Evolutionary conservation across 2,888 invertebrate species (phyloP), one percentile per base, ranked within the genome.

Genomic region (Agonopterix arenella): DNA sequence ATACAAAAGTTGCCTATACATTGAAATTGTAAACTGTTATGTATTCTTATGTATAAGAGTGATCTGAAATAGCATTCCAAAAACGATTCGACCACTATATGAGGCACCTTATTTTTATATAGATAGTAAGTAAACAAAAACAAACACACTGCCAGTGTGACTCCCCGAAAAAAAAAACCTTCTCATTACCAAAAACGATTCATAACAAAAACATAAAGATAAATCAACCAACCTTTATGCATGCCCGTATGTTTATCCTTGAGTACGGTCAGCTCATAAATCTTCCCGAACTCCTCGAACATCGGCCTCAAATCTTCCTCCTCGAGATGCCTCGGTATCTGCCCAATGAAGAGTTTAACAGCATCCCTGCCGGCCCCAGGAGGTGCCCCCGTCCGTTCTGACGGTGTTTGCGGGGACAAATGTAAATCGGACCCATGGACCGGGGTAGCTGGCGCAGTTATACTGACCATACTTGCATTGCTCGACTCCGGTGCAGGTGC

Each of bases 161-260:
- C 28, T 28, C 28, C 28, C 28, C 28, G 5, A 28, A 28, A 28
- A 28, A n/a, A 28, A 5, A 28, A 5, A 28, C 28, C 28, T 5
- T 28, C 28, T 28, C 28, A 28, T 28, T 28, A 28, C 28, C 5
- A 28, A 28, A 28, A 28, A 28, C 28, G 28, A 40, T n/a, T 40
- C 40, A 40, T n/a, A 40, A 40, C 40, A 40, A 40, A 40, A 40
- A 40, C 11, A 11, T 4, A 11, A 41, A 53, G 44, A 60, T 64
- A 68, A 70, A 69, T 66, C 55, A 62, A 58, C 90, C 79, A 75
- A 95, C 97, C 97, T 93, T 97, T 97, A 84, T 97, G 97, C 93
- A 97, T 95, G 59, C 97, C 97, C 52, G 97, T 97, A 90, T 96
- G 95, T 77, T 97, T 96, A 83, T 98, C 97, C 91, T 97, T 97